A percentile compares a stretch with the other conserved stretches of the same genome.
phyloP scores from a whole-genome alignment of 2,113 vertebrate genomes.

The Misgurnus anguillicaudatus region DNA sequence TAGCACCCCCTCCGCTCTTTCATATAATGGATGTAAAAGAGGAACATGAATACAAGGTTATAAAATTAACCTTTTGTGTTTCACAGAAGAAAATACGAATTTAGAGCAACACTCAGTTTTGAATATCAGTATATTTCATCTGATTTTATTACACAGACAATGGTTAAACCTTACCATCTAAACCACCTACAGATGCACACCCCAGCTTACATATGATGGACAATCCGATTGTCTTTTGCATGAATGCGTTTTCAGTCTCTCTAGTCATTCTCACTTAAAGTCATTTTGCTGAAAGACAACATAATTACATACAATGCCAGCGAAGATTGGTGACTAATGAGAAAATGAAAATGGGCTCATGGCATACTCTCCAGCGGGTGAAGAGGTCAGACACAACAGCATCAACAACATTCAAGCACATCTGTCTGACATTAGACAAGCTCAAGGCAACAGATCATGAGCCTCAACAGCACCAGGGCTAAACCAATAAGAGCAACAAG shows the following conservation, averaged over 20 bases:
- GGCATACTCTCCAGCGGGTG: constrained; percentile 14
- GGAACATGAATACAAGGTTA: not conserved
- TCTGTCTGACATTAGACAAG: constrained; percentile 29
- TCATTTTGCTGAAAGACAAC: not conserved
- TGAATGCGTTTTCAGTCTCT: not conserved
- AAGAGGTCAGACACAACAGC: constrained; percentile 9
- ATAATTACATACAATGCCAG: not conserved
- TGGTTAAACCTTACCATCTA: not conserved
- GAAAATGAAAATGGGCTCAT: constrained; percentile 22
- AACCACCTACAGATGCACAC: constrained; percentile 13
- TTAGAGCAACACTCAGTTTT: too few relatives aligned
- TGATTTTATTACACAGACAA: too few relatives aligned
- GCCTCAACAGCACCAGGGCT: constrained; percentile 14
- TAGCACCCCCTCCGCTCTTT: not conserved
- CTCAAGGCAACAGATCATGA: constrained; percentile 11
- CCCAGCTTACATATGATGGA: not conserved
- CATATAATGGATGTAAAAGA: constrained; percentile 1
- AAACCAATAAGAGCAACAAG: constrained; percentile 26
- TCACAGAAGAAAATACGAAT: too few relatives aligned
- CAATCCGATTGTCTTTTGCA: not conserved
- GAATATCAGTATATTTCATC: too few relatives aligned
- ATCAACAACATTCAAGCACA: not conserved
- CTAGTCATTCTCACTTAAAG: constrained; percentile 25
- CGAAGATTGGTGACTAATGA: constrained; percentile 14
- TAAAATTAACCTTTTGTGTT: too few relatives aligned